Evolutionary conservation across 2,888 invertebrate genomes (phyloP).

Genomic region (Sturmia bella): DNA sequence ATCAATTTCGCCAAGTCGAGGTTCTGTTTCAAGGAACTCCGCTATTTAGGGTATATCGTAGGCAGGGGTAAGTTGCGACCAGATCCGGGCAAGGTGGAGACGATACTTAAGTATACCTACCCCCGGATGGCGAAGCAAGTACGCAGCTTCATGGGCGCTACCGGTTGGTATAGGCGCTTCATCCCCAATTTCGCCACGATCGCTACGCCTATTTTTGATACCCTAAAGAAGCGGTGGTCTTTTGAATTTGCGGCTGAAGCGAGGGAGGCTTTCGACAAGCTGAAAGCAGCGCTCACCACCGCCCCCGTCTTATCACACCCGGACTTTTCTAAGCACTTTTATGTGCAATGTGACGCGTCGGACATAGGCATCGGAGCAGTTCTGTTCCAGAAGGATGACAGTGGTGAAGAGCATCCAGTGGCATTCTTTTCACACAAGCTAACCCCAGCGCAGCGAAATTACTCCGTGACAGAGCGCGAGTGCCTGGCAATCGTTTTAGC

Average conservation of each 20-base stretch:
- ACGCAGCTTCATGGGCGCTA: conserved; percentile 6
- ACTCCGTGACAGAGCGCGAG: no score
- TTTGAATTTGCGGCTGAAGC: conserved; percentile 29
- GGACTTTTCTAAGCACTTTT: no score
- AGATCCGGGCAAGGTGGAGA: background rate
- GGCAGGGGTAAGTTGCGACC: background rate
- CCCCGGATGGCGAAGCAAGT: no score
- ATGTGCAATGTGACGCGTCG: no score
- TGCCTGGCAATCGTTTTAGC: background rate
- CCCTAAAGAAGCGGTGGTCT: conserved; percentile 11
- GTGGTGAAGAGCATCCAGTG: background rate
- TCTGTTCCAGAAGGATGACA: conserved; percentile 23
- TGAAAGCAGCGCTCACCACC: no score
- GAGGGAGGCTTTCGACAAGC: no score
- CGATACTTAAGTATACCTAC: background rate
- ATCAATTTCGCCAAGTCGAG: background rate
- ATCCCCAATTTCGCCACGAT: conserved; percentile 40
- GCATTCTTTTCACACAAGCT: background rate
- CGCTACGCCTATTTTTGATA: conserved; percentile 30
- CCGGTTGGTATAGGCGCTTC: conserved; percentile 49
- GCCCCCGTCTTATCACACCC: no score
- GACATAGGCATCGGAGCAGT: conserved; percentile 15
- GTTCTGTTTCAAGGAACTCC: background rate
- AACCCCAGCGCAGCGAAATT: background rate
- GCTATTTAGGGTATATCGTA: no score